Base-by-base conservation (phyloP, 2,113 vertebrate genomes). In the Circaetus cinerascens region DNA sequence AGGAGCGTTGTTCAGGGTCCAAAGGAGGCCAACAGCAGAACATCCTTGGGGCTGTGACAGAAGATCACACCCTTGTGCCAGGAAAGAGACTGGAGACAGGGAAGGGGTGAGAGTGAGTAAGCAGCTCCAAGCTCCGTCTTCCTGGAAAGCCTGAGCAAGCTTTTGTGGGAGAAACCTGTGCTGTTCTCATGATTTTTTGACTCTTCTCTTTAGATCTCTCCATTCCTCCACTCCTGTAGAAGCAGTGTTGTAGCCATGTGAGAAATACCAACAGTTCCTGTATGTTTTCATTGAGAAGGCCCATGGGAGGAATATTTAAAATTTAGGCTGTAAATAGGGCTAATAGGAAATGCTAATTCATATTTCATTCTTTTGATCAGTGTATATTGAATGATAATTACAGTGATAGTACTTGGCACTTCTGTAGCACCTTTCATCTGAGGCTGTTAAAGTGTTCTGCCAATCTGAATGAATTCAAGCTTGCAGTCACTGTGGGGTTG, bases 281-380 rank as follows among this genome's bases (percentile, higher is more conserved):
- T 68, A 38, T 91, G 92, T 95, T 89, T 90, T 88, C 82, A 30
- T 75, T 75, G 86, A 81, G 56, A 88, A 80, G 91, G 88, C 93
- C 94, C 94, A 48, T 57, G 79, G 94, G 97, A 94, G 74, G 89
- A 94, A 82, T 68, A 81, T 94, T 96, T 91, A 88, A 95, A 74
- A 92, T 95, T 84, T 73, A 89, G 94, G 86, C 96, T 90, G 69
- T 91, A 86, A 91, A 88, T 73, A 80, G 88, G 89, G 88, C 92
- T 97, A 96, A 97, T 96, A 96, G 94, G 95, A 97, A 94, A 96
- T 97, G 96, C 93, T 97, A 94, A 96, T 97, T 96, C 95, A 29
- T 92, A 78, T 97, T 96, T 97, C 91, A 91, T 96, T 95, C 95
- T 97, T 96, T 96, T 95, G 97, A 97, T 97, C 95, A 83, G 88